A percentile compares a stretch with the other conserved stretches of the same genome.
Conservation (phyloP, 2,797 vertebrate species). For the Salmo trutta region DNA sequence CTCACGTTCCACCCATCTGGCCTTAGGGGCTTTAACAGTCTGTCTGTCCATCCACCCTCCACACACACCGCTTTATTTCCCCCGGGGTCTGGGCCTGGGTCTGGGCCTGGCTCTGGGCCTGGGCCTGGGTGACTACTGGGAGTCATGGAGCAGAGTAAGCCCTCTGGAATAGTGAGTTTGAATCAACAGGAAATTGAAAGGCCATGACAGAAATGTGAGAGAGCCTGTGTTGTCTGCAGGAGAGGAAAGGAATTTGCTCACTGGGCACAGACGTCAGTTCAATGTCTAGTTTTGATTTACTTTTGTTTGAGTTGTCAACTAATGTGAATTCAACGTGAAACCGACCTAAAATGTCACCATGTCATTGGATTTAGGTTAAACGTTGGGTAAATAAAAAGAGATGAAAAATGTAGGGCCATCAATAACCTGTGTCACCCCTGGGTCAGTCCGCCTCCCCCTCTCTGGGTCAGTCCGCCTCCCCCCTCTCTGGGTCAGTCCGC, state of each 20-base stretch:
- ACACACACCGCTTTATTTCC: background rate
- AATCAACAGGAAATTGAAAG: conserved; percentile 23
- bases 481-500: too few relatives aligned
- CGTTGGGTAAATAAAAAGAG: background rate
- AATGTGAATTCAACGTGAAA: too few relatives aligned
- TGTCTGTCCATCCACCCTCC: background rate
- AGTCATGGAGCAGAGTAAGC: conserved; percentile 9
- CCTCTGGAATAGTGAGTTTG: conserved; percentile 21
- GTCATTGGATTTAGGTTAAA: too few relatives aligned
- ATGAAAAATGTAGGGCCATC: background rate
- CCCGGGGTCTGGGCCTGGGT: background rate
- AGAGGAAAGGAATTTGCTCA: too few relatives aligned
- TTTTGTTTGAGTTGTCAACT: too few relatives aligned
- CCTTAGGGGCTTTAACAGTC: background rate
- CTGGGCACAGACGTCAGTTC: too few relatives aligned
- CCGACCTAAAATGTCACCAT: too few relatives aligned
- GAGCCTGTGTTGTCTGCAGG: too few relatives aligned
- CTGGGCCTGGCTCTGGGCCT: background rate
- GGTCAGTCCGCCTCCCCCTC: background rate
- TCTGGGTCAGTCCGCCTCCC: too few relatives aligned
- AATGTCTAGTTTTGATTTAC: too few relatives aligned
- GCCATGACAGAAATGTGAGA: conserved; percentile 5
- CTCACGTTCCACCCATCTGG: background rate
- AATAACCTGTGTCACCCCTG: background rate
- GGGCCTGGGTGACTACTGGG: background rate